Evolutionary conservation across 2,797 vertebrate species (phyloP), one percentile per base, ranked within the genome.

Genomic region (Miichthys miiuy): DNA sequence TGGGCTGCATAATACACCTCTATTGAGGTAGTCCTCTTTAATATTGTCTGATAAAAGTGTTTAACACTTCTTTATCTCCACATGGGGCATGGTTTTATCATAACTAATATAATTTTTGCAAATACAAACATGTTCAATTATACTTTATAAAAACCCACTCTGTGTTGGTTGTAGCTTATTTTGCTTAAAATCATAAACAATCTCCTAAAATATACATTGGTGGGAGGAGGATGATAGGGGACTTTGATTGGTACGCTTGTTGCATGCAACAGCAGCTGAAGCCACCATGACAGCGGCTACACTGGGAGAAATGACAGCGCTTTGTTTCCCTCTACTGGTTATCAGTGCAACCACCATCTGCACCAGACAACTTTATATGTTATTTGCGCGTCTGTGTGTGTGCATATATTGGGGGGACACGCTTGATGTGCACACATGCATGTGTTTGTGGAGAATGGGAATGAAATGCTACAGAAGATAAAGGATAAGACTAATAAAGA

Each of bases 281-380:
- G 65, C 71, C 81, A 82, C 86, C 68, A 77, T 84, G 72, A 79
- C 23, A 34, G 76, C 64, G 77, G 58, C 68, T 56, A 67, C 68
- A 50, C 5, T 63, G 61, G 61, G 57, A 44, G 27, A 18, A 76
- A 82, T 66, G 77, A 50, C 67, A 85, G 93, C 11, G 17, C 94
- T 92, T 85, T 93, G 88, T 94, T 94, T 94, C 95, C 94, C 93
- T 94, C 95, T 95, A 84, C 91, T 94, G 94, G 92, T 84, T 30
- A 66, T 25, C 38, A 44, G 57, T 18, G 75, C 41, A 87, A 88
- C 74, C 34, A n/a, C 79, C 50, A 52, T 72, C 63, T 77, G 78
- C 41, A 57, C 68, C 58, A 69, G 56, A 66, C 27, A 48, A 34
- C 20, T 58, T 57, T 7, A 52, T 42, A 38, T 38, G 34, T 38